Conservation (phyloP, 2,797 vertebrate genomes). For the Heliangelus exortis region DNA sequence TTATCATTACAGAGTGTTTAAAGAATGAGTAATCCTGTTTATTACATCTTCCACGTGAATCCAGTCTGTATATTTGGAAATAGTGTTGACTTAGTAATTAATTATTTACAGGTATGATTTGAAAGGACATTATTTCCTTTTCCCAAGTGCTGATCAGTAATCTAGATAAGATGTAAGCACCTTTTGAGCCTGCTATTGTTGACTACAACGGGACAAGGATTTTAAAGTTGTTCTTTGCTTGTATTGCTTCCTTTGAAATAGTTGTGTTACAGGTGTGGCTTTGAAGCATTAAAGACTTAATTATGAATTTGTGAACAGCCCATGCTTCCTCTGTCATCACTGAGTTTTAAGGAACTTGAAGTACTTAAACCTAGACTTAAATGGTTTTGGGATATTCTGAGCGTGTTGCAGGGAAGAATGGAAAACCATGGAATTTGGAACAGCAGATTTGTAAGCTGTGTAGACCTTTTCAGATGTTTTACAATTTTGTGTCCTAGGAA, state of each 20-base stretch:
- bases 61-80: background rate
- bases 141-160: background rate
- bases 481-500: background rate
- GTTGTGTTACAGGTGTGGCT: background rate
- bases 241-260: background rate
- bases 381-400: background rate
- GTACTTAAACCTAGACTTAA: background rate
- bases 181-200: background rate
- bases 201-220: background rate
- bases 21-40: conserved; percentile 1
- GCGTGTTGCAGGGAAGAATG: background rate
- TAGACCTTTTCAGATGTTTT: background rate
- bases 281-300: background rate
- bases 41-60: background rate
- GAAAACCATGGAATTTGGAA: background rate
- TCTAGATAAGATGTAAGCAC: background rate
- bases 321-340: background rate
- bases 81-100: conserved; percentile 13
- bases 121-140: background rate
- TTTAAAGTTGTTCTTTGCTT: background rate
- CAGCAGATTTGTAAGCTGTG: background rate
- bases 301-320: background rate
- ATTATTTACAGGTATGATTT: conserved; percentile 18
- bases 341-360: background rate
- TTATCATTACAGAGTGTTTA: background rate